A percentile compares a stretch with the other conserved stretches of the same genome.
Conservation (phyloP, 2,888 invertebrate genomes). For the Seira musarum region DNA sequence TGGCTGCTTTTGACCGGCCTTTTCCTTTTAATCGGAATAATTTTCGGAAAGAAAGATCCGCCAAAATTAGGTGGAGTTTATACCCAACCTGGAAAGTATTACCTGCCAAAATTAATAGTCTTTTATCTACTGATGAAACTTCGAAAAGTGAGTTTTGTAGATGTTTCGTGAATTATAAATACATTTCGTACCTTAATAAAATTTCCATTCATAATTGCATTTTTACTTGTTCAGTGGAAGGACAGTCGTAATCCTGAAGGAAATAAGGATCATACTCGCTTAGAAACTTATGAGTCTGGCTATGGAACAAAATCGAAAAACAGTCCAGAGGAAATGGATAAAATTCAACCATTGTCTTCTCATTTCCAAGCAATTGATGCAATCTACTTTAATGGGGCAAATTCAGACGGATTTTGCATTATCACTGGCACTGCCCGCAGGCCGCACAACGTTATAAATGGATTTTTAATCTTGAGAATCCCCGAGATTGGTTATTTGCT, state of each 20-base stretch:
- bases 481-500: constrained; percentile 81
- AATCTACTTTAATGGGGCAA: constrained; percentile 78
- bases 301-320: constrained; percentile 71
- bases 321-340: constrained; percentile 74
- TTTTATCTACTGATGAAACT: constrained; percentile 76
- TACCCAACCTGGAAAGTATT: constrained; percentile 78
- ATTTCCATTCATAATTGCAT: background rate
- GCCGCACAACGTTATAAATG: constrained; percentile 77
- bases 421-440: constrained; percentile 78
- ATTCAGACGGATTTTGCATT: constrained; percentile 75
- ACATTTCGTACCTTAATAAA: background rate
- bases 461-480: constrained; percentile 78
- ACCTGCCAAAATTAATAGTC: constrained; percentile 77
- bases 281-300: constrained; percentile 69
- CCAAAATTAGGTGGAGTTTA: constrained; percentile 78
- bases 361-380: constrained; percentile 80
- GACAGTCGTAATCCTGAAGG: constrained; percentile 59
- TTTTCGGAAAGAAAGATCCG: constrained; percentile 68
- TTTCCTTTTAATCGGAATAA: constrained; percentile 36
- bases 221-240: constrained; percentile 65
- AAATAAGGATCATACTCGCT: constrained; percentile 64
- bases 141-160: constrained; percentile 75
- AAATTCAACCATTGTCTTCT: constrained; percentile 75
- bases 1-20: constrained; percentile 49
- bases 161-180: background rate